Conservation (phyloP, 2,797 vertebrate species). For the Alcedo quadribrachys region DNA sequence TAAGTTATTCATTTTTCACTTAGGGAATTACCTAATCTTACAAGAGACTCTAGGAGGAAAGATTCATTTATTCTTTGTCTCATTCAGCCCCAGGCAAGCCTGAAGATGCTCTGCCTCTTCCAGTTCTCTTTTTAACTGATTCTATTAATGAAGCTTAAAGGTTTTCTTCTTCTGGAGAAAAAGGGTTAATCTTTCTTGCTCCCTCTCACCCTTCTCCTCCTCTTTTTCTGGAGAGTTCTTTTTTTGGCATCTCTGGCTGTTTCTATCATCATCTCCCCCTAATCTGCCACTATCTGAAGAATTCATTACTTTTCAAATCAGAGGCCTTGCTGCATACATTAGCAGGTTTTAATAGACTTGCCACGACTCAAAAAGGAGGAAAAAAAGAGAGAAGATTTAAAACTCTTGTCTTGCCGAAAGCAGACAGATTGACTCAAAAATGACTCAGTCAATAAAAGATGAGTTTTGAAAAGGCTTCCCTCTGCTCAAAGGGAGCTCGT, state of each 20-base stretch:
- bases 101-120: constrained; percentile 32
- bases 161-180: constrained; percentile 9
- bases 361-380: constrained; percentile 60
- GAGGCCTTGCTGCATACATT: constrained; percentile 62
- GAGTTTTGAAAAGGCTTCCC: constrained; percentile 75
- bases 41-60: constrained; percentile 31
- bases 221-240: constrained; percentile 52
- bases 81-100: constrained; percentile 49
- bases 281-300: constrained; percentile 71
- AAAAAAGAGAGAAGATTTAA: constrained; percentile 74
- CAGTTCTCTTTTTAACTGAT: not conserved
- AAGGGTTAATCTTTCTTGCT: constrained; percentile 34
- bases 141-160: constrained; percentile 13
- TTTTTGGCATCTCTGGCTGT: constrained; percentile 14
- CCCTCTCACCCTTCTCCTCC: constrained; percentile 10
- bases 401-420: constrained; percentile 78
- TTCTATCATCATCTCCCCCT: constrained; percentile 39
- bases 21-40: constrained; percentile 65
- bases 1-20: constrained; percentile 49
- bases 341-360: constrained; percentile 78
- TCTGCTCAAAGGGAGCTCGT: constrained; percentile 65
- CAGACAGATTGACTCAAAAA: constrained; percentile 80
- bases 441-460: constrained; percentile 82
- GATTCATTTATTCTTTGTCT: constrained; percentile 64
- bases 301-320: constrained; percentile 70